A percentile compares a stretch with the other conserved stretches of the same genome.
These are phyloP conservation scores for Chesias legatella DNA, from an alignment of 2,888 invertebrate genomes.

Conservation along the genomic window DNA sequence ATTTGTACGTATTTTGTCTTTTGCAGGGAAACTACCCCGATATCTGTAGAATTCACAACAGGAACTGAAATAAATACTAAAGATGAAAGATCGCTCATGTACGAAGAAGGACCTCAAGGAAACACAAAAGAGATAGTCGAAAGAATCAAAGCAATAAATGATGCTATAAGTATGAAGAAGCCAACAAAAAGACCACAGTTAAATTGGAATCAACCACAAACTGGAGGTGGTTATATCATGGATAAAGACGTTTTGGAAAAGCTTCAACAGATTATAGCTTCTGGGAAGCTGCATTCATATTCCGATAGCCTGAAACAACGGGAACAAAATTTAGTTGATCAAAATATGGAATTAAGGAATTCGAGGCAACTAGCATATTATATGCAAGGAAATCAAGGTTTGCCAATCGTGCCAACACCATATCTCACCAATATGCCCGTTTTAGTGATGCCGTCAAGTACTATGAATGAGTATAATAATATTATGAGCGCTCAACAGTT, in stretches of 20 bases:
- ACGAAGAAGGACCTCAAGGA: conserved; percentile 39
- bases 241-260: conserved; percentile 61
- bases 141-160: conserved; percentile 78
- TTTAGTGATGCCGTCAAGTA: conserved; percentile 45
- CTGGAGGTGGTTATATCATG: conserved; percentile 46
- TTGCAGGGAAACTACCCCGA: conserved; percentile 43
- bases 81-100: conserved; percentile 45
- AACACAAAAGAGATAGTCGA: conserved; percentile 69
- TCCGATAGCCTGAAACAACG: conserved; percentile 34
- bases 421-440: conserved; percentile 59
- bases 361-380: conserved; percentile 37
- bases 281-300: conserved; percentile 49
- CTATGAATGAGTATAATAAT: conserved; percentile 36
- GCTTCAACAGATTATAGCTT: conserved; percentile 61
- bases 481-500: conserved; percentile 37
- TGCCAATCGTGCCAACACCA: conserved; percentile 36
- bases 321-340: conserved; percentile 34
- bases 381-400: conserved; percentile 27
- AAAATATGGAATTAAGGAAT: conserved; percentile 35
- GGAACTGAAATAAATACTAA: conserved; percentile 27
- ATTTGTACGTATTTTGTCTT: conserved; percentile 23
- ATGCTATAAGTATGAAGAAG: conserved; percentile 52
- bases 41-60: conserved; percentile 23
- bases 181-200: conserved; percentile 46
- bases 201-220: conserved; percentile 47